These are phyloP conservation scores for Plusia festucae DNA, from an alignment of 2,888 invertebrate species.

Conservation along the genomic window DNA sequence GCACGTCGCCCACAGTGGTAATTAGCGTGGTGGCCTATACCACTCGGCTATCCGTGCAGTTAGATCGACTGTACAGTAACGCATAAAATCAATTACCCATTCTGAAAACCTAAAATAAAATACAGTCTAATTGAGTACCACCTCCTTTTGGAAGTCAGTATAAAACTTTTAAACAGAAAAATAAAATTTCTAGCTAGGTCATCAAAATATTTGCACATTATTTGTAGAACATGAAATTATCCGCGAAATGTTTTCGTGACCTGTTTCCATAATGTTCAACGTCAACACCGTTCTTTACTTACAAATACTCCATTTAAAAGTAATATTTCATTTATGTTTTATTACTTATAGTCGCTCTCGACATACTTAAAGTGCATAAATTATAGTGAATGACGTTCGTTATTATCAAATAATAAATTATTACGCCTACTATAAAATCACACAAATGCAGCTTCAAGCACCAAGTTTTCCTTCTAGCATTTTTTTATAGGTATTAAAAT, in stretches of 20 bases:
- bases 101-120: no score
- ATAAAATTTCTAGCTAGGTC: conserved; percentile 10
- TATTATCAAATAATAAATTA: conserved; percentile 7
- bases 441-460: neutral
- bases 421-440: neutral
- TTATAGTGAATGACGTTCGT: neutral
- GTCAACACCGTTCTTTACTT: conserved; percentile 44
- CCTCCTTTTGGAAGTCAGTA: no score
- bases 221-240: conserved; percentile 23
- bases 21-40: no score
- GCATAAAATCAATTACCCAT: no score
- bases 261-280: conserved; percentile 39
- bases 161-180: no score
- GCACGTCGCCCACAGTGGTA: no score
- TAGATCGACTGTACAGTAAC: no score
- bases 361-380: neutral
- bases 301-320: conserved; percentile 41
- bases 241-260: conserved; percentile 46
- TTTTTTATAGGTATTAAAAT: neutral
- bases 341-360: conserved; percentile 24
- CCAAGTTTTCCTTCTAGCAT: neutral
- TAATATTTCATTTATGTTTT: conserved; percentile 42
- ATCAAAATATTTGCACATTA: conserved; percentile 28
- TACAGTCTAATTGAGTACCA: no score
- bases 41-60: no score